These are phyloP conservation scores for Capreolus pygargus DNA, from an alignment of 2,113 vertebrate species.

Conservation along the genomic window DNA sequence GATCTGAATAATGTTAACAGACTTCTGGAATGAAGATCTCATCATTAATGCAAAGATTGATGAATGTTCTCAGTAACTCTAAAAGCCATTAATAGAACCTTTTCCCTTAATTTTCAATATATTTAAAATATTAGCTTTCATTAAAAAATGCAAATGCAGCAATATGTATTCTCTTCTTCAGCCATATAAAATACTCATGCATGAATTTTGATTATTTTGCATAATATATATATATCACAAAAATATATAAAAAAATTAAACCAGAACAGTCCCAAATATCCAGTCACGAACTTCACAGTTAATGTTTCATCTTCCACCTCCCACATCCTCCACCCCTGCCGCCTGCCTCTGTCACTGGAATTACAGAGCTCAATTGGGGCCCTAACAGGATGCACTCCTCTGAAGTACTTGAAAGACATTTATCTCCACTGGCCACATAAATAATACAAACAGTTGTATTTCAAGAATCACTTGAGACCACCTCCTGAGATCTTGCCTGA, in stretches of 20 bases:
- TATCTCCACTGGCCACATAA: not conserved
- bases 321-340: not conserved
- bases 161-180: not conserved
- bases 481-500: not conserved
- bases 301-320: conserved; percentile 39
- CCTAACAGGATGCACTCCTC: not conserved
- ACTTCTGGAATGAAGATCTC: not conserved
- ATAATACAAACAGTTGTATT: not conserved
- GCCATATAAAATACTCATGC: not conserved
- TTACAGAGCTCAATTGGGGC: not conserved
- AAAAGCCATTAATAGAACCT: not conserved
- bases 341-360: conserved; percentile 14
- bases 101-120: not conserved
- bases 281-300: conserved; percentile 53
- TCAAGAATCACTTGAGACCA: not conserved
- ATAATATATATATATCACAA: not conserved
- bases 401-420: conserved; percentile 21
- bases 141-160: not conserved
- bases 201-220: not conserved
- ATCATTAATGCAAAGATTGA: not conserved
- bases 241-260: conserved; percentile 22
- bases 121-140: not conserved
- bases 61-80: conserved; percentile 7
- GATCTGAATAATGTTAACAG: not conserved
- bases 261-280: not conserved